phyloP scores from a whole-genome alignment of 2,888 invertebrate species.

The Matsumyia berberina region DNA sequence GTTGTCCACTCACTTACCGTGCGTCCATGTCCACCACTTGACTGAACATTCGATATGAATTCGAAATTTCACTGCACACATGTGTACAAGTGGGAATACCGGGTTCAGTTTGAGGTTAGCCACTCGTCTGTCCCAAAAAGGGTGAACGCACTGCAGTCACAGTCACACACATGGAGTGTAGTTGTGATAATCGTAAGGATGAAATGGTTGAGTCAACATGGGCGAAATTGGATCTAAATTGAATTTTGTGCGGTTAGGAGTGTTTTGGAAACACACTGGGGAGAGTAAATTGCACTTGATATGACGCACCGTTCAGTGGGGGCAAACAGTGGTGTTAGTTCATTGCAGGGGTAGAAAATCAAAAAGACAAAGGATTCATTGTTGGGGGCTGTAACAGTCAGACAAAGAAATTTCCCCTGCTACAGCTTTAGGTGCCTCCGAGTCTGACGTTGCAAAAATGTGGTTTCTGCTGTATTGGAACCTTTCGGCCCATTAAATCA shows the following conservation, averaged over 20 bases:
- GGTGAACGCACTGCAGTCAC: conserved; percentile 5
- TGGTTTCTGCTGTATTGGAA: too few species aligned
- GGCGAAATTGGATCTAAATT: conserved; percentile 64
- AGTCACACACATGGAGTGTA: conserved; percentile 9
- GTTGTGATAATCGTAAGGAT: conserved; percentile 45
- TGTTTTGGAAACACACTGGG: conserved; percentile 54
- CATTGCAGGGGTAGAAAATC: too few species aligned
- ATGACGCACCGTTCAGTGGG: conserved; percentile 11
- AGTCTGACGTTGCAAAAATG: too few species aligned
- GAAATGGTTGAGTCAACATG: conserved; percentile 56
- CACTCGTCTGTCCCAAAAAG: conserved; percentile 5
- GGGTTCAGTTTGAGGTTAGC: conserved; percentile 15
- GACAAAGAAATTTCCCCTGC: too few species aligned
- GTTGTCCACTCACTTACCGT: conserved; percentile 18
- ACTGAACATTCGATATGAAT: conserved; percentile 49
- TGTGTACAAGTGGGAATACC: background rate
- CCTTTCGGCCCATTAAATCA: too few species aligned
- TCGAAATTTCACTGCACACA: conserved; percentile 27
- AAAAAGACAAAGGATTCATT: too few species aligned
- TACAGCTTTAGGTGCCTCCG: too few species aligned
- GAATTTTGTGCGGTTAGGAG: conserved; percentile 64
- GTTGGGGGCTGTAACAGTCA: too few species aligned
- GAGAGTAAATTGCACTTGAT: background rate
- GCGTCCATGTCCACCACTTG: conserved; percentile 1
- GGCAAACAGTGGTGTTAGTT: background rate